Base-by-base conservation (phyloP, 2,888 invertebrate genomes). In the Petrolisthes manimaculis region DNA sequence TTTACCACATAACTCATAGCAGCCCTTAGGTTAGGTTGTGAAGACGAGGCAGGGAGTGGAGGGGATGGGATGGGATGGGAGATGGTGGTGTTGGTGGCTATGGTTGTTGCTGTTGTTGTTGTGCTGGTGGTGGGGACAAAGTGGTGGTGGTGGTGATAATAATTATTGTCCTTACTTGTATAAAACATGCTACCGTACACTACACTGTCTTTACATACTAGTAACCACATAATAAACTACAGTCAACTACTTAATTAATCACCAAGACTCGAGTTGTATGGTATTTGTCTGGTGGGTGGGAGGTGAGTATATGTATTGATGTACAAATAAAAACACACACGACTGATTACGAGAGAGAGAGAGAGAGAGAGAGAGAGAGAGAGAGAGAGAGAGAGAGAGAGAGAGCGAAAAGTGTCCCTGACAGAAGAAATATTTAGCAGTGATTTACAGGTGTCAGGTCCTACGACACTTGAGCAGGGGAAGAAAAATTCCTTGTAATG, bases 401-500 rank as follows among this genome's bases (percentile, higher is more conserved):
- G 81, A 69, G 75, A 56, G 77, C n/a, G 77, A 6, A 67, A 51
- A 82, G 51, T n/a, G 61, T 3, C 55, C 12, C 1, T 80, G 80
- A 24, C 80, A 80, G 80, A 56, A 80, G 55, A 21, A 56, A 83
- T 9, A 53, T 74, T n/a, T n/a, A 74, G 74, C 4, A 55, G 71
- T 83, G 83, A 83, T 83, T 83, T 83, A 83, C 83, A 55, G 83
- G 75, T 56, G 75, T 74, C 74, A 75, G 56, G 83, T 83, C 75
- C 74, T 56, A 75, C 21, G 83, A 83, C 83, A 83, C 55, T 55
- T 24, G 75, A 83, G 83, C 71, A 83, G 74, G 83, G 24, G 83
- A 83, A 74, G 83, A 83, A 75, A 83, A 83, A 83, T 83, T 83
- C 83, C 83, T 51, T 75, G 83, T 54, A 56, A 83, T 83, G 83